A percentile compares a stretch with the other conserved stretches of the same genome.
These are phyloP conservation scores for Rhizomys pruinosus DNA, from an alignment of 2,113 vertebrate species.

Conservation along the genomic window DNA sequence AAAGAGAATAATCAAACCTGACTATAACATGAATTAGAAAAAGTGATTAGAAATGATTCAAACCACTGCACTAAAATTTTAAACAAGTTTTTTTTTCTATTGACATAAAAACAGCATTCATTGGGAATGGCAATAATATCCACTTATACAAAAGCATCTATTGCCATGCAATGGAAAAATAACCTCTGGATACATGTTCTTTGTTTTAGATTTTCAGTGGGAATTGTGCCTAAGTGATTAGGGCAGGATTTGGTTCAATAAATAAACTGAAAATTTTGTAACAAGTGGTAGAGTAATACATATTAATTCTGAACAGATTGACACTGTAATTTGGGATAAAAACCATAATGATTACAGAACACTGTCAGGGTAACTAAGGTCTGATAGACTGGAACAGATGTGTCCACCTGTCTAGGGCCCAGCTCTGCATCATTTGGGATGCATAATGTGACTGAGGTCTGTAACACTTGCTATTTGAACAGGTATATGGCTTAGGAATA, in stretches of 20 bases:
- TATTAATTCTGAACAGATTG: conserved; percentile 84
- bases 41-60: conserved; percentile 70
- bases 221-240: conserved; percentile 77
- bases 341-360: conserved; percentile 83
- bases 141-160: conserved; percentile 74
- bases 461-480: conserved; percentile 78
- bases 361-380: conserved; percentile 77
- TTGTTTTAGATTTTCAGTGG: conserved; percentile 70
- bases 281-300: conserved; percentile 76
- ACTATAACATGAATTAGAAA: conserved; percentile 60
- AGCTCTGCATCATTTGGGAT: conserved; percentile 73
- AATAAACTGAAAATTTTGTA: conserved; percentile 79
- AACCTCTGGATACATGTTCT: conserved; percentile 66
- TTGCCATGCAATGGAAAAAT: conserved; percentile 62
- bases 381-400: conserved; percentile 85
- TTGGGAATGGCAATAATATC: conserved; percentile 69
- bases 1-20: conserved; percentile 38
- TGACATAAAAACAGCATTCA: conserved; percentile 54
- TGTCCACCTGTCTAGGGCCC: conserved; percentile 85
- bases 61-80: conserved; percentile 59
- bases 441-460: conserved; percentile 76
- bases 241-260: conserved; percentile 74
- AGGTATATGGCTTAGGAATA: conserved; percentile 80
- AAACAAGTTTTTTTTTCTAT: conserved; percentile 52
- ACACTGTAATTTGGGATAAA: conserved; percentile 79